Conservation (phyloP, 2,113 vertebrate species). For the Hemiscyllium ocellatum region DNA sequence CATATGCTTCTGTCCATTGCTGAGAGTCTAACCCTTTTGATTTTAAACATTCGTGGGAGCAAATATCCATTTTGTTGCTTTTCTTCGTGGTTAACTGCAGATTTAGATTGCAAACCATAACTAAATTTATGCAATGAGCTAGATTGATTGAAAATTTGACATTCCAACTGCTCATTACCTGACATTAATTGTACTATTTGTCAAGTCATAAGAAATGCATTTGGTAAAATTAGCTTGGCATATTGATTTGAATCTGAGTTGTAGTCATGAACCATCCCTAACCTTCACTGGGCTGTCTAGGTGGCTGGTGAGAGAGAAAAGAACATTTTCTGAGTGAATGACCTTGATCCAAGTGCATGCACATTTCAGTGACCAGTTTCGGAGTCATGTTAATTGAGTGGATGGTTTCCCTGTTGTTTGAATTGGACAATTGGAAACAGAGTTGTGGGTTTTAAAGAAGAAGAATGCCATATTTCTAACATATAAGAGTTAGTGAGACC, state of each 20-base stretch:
- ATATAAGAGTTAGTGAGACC: neutral
- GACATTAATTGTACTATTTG: neutral
- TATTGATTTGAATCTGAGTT: neutral
- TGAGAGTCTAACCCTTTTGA: neutral
- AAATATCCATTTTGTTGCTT: neutral
- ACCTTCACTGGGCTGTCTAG: neutral
- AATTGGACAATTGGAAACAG: neutral
- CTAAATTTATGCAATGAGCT: neutral
- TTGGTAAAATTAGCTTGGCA: neutral
- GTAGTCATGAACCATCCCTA: neutral
- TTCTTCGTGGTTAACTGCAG: neutral
- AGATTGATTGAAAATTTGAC: neutral
- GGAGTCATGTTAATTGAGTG: neutral
- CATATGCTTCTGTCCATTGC: constrained; percentile 6
- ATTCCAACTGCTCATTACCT: neutral
- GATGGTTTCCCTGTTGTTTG: neutral
- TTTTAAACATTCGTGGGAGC: neutral
- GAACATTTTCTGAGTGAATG: neutral
- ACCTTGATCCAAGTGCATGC: neutral
- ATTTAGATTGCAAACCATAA: neutral
- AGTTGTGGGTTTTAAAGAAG: neutral
- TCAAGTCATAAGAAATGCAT: neutral
- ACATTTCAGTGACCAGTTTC: neutral
- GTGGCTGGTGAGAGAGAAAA: neutral
- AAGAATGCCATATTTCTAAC: neutral